These are phyloP conservation scores for Pseudocheirus occidentalis DNA, from an alignment of 2,797 vertebrate genomes.

Conservation along the genomic window DNA sequence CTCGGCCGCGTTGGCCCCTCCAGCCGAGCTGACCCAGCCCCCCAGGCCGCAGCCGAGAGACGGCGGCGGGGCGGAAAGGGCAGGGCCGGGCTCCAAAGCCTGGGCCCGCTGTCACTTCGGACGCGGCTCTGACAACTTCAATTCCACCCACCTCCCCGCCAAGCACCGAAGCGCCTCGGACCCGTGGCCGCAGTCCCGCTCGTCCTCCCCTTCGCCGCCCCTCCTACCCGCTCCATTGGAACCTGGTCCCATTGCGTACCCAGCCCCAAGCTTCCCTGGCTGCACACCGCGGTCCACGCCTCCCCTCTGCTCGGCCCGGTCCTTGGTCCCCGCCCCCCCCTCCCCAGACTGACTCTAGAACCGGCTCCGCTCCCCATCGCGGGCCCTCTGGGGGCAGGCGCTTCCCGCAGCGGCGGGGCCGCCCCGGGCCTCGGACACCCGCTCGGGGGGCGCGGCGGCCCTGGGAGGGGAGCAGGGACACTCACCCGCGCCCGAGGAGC, in stretches of 20 bases:
- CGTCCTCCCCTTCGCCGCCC: slow-evolving; percentile 67
- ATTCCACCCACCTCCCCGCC: slow-evolving; percentile 69
- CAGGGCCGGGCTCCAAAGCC: slow-evolving; percentile 63
- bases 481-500: slow-evolving; percentile 68
- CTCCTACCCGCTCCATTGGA: slow-evolving; percentile 63
- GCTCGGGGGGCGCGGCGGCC: slow-evolving; percentile 72
- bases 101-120: slow-evolving; percentile 77
- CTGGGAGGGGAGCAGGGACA: slow-evolving; percentile 45
- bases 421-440: slow-evolving; percentile 75
- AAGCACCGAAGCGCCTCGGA: slow-evolving; percentile 37
- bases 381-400: slow-evolving; percentile 62
- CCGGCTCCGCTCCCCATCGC: slow-evolving; percentile 66
- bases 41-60: slow-evolving; percentile 43
- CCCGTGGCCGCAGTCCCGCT: slow-evolving; percentile 64
- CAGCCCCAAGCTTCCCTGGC: slow-evolving; percentile 68
- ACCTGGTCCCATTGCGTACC: slow-evolving; percentile 66
- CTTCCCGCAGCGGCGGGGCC: slow-evolving; percentile 68
- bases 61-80: slow-evolving; percentile 29
- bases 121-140: slow-evolving; percentile 79
- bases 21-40: slow-evolving; percentile 71
- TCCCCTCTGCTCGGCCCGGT: slow-evolving; percentile 37
- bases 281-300: slow-evolving; percentile 64
- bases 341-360: slow-evolving; percentile 39
- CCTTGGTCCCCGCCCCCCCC: slow-evolving; percentile 54
- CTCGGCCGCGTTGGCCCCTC: slow-evolving; percentile 68